Evolutionary conservation across 2,113 vertebrate genomes (phyloP).

Genomic region (Podilymbus podiceps): DNA sequence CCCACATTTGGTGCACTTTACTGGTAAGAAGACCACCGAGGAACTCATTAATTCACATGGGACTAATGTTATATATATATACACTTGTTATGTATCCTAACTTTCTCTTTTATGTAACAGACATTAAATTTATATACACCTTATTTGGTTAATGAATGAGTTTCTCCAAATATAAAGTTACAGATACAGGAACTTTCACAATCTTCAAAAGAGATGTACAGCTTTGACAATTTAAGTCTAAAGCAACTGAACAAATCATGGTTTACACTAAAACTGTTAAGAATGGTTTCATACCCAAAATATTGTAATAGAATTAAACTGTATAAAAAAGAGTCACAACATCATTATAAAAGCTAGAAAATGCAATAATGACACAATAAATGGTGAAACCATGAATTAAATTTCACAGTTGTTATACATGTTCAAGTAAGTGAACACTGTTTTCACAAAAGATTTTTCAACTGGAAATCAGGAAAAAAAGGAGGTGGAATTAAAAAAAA

Average conservation of each 20-base stretch:
- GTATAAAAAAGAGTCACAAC: not conserved
- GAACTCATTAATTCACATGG: not conserved
- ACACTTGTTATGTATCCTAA: not conserved
- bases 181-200: not conserved
- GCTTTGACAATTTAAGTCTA: conserved; percentile 34
- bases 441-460: not conserved
- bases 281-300: conserved; percentile 27
- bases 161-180: conserved; percentile 18
- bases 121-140: conserved; percentile 33
- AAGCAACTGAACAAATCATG: conserved; percentile 48
- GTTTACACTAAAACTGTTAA: conserved; percentile 10
- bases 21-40: not conserved
- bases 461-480: not conserved
- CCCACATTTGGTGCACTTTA: not conserved
- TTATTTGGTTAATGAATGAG: conserved; percentile 25
- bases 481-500: not conserved
- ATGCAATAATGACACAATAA: not conserved
- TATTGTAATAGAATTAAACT: conserved; percentile 35
- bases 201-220: conserved; percentile 27
- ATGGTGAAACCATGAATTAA: not conserved
- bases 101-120: conserved; percentile 13
- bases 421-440: not conserved
- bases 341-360: not conserved
- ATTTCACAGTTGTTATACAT: not conserved
- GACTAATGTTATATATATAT: not conserved